Percentiles rank a stretch among this genome's conserved stretches.
phyloP scores from a whole-genome alignment of 1,140 invertebrate species.

The Metaphire vulgaris region DNA sequence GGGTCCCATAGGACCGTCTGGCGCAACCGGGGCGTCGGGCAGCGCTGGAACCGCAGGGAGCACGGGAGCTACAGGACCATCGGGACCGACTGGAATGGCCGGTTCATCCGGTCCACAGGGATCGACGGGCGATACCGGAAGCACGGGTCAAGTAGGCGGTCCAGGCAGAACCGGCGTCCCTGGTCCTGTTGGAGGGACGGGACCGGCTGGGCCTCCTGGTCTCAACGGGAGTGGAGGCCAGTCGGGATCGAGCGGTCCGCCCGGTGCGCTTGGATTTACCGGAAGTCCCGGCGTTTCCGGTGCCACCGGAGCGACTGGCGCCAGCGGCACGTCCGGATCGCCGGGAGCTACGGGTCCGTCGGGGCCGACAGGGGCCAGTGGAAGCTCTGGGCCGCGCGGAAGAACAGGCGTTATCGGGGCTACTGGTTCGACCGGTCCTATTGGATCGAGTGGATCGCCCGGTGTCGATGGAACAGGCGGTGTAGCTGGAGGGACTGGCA shows the following conservation, averaged over 20 bases:
- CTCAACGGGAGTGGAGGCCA: background rate
- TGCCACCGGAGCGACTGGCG: conserved; percentile 12
- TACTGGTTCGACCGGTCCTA: conserved; percentile 28
- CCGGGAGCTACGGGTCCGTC: background rate
- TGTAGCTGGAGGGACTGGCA: background rate
- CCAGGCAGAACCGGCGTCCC: conserved; percentile 19
- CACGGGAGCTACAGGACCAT: background rate
- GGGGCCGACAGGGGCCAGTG: background rate
- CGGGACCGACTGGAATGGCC: background rate
- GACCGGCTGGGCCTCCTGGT: conserved; percentile 6
- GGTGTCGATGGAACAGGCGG: conserved; percentile 16
- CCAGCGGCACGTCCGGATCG: conserved; percentile 1
- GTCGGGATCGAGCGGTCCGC: conserved; percentile 1
- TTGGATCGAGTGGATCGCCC: conserved; percentile 21
- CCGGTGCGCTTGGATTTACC: background rate
- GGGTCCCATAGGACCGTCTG: conserved; percentile 6
- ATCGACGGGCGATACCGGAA: conserved; percentile 16
- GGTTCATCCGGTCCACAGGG: conserved; percentile 19
- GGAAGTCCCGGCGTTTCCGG: conserved; percentile 5
- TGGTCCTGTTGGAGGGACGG: conserved; percentile 3
- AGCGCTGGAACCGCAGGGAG: background rate
- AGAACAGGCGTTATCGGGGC: conserved; percentile 1
- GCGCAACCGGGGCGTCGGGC: background rate
- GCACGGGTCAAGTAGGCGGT: conserved; percentile 13
- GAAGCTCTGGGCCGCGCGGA: background rate